Conservation (phyloP, 2,797 vertebrate species). For the Apodemus agrarius region DNA sequence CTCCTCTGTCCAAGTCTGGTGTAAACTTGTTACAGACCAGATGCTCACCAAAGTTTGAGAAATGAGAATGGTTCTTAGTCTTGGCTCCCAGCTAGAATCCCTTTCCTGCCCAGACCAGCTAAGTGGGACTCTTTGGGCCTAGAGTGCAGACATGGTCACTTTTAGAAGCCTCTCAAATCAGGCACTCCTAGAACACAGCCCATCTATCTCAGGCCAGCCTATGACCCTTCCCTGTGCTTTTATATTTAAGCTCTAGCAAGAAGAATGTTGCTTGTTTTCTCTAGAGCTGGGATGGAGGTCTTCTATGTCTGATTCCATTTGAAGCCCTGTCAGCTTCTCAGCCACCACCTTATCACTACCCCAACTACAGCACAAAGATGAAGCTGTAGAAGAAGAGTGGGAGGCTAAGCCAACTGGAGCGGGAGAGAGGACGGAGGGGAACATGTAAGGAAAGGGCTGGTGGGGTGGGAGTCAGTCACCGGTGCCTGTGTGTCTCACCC, state of each 20-base stretch:
- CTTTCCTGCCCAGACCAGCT: background rate
- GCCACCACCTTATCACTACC: background rate
- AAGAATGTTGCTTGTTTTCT: background rate
- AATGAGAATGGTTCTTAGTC: background rate
- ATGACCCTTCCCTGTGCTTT: background rate
- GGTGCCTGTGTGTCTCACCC: conserved; percentile 18
- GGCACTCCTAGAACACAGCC: background rate
- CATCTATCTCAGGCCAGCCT: background rate
- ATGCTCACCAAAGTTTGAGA: background rate
- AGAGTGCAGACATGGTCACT: background rate
- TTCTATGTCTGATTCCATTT: background rate
- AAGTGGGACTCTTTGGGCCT: background rate
- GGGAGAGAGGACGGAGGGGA: background rate
- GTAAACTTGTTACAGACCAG: background rate
- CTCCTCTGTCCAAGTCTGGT: background rate
- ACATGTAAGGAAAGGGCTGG: background rate
- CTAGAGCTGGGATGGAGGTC: background rate
- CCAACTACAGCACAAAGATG: background rate
- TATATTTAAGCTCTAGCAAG: background rate
- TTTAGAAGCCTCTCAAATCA: background rate
- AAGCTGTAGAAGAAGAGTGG: background rate
- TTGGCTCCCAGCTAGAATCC: background rate
- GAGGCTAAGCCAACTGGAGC: background rate
- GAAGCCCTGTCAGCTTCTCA: background rate
- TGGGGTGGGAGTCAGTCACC: background rate